phyloP scores from a whole-genome alignment of 92 coral and sea anemone species.

The Actinostola sp. region DNA sequence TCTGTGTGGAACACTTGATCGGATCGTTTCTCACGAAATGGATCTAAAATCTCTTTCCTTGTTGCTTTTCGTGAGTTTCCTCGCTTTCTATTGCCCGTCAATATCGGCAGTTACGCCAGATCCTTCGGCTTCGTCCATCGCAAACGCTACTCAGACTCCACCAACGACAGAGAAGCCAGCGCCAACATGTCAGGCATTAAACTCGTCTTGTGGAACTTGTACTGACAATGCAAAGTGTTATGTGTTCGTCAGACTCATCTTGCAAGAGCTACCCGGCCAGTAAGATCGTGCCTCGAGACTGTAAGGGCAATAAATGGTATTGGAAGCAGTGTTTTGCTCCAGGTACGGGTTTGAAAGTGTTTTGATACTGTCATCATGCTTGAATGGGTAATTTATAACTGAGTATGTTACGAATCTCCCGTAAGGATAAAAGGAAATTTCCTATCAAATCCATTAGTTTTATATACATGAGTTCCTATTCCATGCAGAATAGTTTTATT shows the following conservation, averaged over 20 bases:
- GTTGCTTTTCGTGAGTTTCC: neutral
- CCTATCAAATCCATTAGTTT: too few relatives aligned
- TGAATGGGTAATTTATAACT: neutral
- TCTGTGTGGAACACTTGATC: neutral
- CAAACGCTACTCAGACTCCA: conserved; percentile 13
- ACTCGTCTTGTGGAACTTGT: conserved; percentile 72
- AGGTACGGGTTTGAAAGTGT: conserved; percentile 46
- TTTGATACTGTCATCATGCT: neutral
- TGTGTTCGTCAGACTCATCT: conserved; percentile 67
- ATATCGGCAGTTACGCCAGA: conserved; percentile 13
- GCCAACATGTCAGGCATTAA: conserved; percentile 58
- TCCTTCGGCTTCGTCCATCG: conserved; percentile 3
- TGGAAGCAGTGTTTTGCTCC: conserved; percentile 85
- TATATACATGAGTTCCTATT: too few relatives aligned
- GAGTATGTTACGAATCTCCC: too few relatives aligned
- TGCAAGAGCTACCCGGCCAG: conserved; percentile 63
- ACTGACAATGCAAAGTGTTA: conserved; percentile 65
- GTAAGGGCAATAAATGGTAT: conserved; percentile 88
- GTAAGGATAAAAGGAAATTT: too few relatives aligned
- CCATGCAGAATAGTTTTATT: too few relatives aligned
- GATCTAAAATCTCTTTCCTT: neutral
- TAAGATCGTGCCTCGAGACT: conserved; percentile 67
- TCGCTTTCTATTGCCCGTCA: neutral
- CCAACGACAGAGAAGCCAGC: conserved; percentile 53
- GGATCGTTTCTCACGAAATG: neutral